phyloP scores from a whole-genome alignment of 64 coral and sea anemone genomes.

The Astreopora myriophthalma region DNA sequence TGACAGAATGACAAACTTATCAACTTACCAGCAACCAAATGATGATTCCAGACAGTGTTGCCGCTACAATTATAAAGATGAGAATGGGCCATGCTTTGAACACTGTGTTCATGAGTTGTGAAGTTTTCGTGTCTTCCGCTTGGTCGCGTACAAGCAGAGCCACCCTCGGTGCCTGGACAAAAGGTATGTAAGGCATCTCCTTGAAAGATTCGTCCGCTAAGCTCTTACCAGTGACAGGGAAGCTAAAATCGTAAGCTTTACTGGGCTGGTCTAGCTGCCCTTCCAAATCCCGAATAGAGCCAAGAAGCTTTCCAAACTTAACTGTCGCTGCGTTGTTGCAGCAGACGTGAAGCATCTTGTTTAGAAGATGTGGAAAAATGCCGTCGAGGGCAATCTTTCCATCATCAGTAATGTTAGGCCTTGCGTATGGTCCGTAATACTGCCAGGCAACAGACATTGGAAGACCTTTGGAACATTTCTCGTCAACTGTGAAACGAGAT shows the following conservation, averaged over 20 bases:
- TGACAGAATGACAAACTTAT: neutral
- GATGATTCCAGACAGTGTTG: constrained; percentile 92
- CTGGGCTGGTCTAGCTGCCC: constrained; percentile 37
- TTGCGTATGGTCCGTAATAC: constrained; percentile 87
- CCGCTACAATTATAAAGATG: constrained; percentile 92
- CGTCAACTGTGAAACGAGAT: constrained; percentile 56
- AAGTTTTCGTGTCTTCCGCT: constrained; percentile 58
- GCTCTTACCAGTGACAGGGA: constrained; percentile 86
- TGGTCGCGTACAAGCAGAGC: constrained; percentile 83
- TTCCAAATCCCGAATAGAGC: constrained; percentile 73
- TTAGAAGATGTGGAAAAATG: constrained; percentile 87
- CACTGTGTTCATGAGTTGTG: constrained; percentile 81
- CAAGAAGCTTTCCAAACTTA: constrained; percentile 65
- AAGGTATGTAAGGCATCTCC: constrained; percentile 79
- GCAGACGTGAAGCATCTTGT: constrained; percentile 83
- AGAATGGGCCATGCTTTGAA: constrained; percentile 94
- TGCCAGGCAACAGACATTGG: constrained; percentile 88
- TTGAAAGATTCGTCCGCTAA: constrained; percentile 78
- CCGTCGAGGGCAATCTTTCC: constrained; percentile 72
- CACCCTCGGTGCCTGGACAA: constrained; percentile 83
- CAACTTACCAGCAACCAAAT: constrained; percentile 93
- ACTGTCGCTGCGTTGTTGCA: constrained; percentile 52
- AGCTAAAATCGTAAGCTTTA: constrained; percentile 78
- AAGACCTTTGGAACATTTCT: constrained; percentile 72
- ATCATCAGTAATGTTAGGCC: neutral